A percentile compares a stretch with the other conserved stretches of the same genome.
phyloP scores from a whole-genome alignment of 2,888 invertebrate genomes.

The Caenorhabditis afra region DNA sequence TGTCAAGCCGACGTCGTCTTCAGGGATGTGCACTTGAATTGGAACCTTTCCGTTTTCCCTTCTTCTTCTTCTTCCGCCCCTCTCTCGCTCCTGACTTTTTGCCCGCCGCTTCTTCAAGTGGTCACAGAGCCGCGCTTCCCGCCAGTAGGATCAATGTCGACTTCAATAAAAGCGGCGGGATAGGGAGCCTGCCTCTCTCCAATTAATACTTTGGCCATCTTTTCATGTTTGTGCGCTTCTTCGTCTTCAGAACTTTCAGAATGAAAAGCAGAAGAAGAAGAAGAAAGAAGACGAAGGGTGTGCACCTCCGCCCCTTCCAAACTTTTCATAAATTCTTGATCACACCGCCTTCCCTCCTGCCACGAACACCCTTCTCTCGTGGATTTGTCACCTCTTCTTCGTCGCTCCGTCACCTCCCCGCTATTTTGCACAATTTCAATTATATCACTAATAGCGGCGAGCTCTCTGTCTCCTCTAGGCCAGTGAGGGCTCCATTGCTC shows the following conservation, averaged over 20 bases:
- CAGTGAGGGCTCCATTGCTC: slow-evolving; percentile 2
- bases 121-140: slow-evolving; percentile 6
- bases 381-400: slow-evolving; percentile 6
- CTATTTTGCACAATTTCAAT: slow-evolving; percentile 28
- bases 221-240: slow-evolving; percentile 34
- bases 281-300: background rate
- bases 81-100: slow-evolving; percentile 30
- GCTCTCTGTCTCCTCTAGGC: slow-evolving; percentile 1
- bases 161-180: slow-evolving; percentile 38
- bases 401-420: too few relatives aligned
- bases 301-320: slow-evolving; percentile 3
- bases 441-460: slow-evolving; percentile 29
- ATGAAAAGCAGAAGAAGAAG: background rate
- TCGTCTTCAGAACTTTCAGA: slow-evolving; percentile 40
- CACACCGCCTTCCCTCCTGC: slow-evolving; percentile 18
- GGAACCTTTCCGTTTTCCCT: slow-evolving; percentile 35
- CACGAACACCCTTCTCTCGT: slow-evolving; percentile 8
- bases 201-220: slow-evolving; percentile 51
- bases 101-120: slow-evolving; percentile 33
- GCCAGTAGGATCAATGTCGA: slow-evolving; percentile 47
- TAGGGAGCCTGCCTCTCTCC: slow-evolving; percentile 28
- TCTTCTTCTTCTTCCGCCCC: slow-evolving; percentile 16
- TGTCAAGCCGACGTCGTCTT: slow-evolving; percentile 24
- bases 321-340: slow-evolving; percentile 42
- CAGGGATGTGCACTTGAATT: slow-evolving; percentile 42